Conservation (phyloP, 2,113 vertebrate species). For the Astur gentilis region DNA sequence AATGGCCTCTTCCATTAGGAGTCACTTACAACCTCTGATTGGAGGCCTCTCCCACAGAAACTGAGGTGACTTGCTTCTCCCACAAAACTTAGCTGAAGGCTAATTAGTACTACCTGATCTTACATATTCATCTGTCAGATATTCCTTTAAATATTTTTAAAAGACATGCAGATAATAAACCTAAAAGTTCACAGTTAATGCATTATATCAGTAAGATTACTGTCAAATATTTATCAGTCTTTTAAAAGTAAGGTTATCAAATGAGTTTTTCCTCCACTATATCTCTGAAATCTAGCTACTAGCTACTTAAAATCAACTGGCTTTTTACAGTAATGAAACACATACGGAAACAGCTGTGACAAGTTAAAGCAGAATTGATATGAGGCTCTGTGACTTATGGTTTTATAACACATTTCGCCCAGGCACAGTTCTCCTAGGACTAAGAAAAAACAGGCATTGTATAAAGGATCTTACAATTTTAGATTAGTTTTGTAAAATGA, state of each 20-base stretch:
- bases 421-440: not conserved
- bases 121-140: too few species aligned
- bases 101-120: not conserved
- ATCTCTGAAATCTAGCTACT: not conserved
- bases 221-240: too few species aligned
- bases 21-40: not conserved
- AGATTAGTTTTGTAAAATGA: not conserved
- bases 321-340: not conserved
- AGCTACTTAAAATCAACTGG: not conserved
- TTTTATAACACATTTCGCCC: not conserved
- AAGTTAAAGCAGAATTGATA: not conserved
- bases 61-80: not conserved
- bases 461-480: not conserved
- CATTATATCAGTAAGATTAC: too few species aligned
- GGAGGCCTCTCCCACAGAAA: not conserved
- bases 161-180: too few species aligned
- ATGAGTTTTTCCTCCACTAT: not conserved
- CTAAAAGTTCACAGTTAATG: too few species aligned
- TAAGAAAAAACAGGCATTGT: not conserved
- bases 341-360: not conserved
- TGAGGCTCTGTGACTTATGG: not conserved
- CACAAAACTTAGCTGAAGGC: not conserved
- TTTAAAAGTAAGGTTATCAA: too few species aligned
- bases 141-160: too few species aligned
- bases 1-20: not conserved